These are phyloP conservation scores for Trinectes maculatus DNA, from an alignment of 2,113 vertebrate genomes.

Conservation along the genomic window DNA sequence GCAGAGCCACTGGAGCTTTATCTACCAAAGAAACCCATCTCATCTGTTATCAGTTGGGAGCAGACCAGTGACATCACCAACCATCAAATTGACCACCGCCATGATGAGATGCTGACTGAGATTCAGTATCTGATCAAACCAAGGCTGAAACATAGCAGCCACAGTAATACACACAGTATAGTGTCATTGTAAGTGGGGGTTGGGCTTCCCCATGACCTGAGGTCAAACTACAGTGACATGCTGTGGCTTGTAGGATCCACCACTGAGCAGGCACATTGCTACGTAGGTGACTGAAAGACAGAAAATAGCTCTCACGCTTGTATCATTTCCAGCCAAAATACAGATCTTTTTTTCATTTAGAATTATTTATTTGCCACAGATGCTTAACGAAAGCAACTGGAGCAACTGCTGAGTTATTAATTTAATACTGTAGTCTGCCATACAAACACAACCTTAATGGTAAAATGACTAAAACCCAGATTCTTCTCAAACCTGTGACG, in stretches of 20 bases:
- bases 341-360: too few relatives aligned
- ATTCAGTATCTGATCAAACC: conserved; percentile 27
- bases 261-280: conserved; percentile 61
- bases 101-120: conserved; percentile 21
- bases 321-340: conserved; percentile 14
- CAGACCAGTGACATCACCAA: conserved; percentile 39
- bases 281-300: conserved; percentile 39
- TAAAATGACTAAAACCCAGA: neutral
- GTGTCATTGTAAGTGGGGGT: conserved; percentile 58
- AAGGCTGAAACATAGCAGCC: neutral
- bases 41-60: conserved; percentile 19
- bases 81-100: conserved; percentile 57
- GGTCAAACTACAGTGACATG: conserved; percentile 81
- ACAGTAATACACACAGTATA: conserved; percentile 19
- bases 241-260: conserved; percentile 71
- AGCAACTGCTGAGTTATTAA: conserved; percentile 27
- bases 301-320: conserved; percentile 32
- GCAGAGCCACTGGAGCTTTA: neutral
- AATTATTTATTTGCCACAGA: too few relatives aligned
- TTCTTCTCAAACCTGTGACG: neutral
- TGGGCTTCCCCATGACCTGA: conserved; percentile 76
- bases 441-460: conserved; percentile 3
- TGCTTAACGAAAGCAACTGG: conserved; percentile 22
- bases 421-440: neutral
- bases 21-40: neutral